Conservation (phyloP, 2,797 vertebrate genomes). For the Petrocephalus sullivani region DNA sequence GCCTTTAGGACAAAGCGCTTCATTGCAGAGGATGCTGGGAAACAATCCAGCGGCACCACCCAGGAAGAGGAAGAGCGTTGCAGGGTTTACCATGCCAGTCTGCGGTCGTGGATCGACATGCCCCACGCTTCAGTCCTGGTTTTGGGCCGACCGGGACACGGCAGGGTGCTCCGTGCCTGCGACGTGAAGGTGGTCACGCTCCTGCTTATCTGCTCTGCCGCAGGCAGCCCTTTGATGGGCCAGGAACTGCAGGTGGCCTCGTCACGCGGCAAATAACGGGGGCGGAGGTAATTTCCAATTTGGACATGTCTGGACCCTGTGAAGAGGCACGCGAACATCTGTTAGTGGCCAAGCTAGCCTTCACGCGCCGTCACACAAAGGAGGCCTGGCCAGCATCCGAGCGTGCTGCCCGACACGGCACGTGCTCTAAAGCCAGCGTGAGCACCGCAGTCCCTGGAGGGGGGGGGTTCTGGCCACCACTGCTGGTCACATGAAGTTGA, state of each 20-base stretch:
- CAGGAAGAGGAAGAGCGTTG: background rate
- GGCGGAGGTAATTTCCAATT: constrained; percentile 6
- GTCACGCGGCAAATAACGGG: background rate
- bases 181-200: background rate
- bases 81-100: background rate
- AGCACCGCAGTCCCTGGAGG: background rate
- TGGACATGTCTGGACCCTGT: background rate
- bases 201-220: background rate
- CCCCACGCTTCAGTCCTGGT: background rate
- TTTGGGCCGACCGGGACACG: background rate
- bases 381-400: background rate
- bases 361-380: background rate
- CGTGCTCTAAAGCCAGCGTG: background rate
- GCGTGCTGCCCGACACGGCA: background rate
- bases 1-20: background rate
- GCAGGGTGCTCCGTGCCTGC: background rate
- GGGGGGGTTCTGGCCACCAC: background rate
- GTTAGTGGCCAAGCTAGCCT: background rate
- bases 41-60: background rate
- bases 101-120: background rate
- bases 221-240: constrained; percentile 7
- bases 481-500: background rate
- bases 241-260: background rate
- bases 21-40: background rate
- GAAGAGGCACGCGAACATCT: constrained; percentile 1